Evolutionary conservation across 2,888 invertebrate genomes (phyloP).

Genomic region (Amphipyra berbera): DNA sequence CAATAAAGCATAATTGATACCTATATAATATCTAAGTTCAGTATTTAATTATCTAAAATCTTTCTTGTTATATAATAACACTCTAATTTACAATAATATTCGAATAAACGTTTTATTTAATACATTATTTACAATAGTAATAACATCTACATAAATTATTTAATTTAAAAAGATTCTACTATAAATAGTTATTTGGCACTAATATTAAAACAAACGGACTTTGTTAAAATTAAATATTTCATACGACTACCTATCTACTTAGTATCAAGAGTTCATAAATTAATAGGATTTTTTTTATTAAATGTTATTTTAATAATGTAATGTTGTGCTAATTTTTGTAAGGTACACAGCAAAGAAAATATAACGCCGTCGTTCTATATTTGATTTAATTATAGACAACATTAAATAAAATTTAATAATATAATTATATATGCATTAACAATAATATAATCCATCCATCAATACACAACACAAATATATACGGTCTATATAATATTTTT

Average conservation of each 20-base stretch:
- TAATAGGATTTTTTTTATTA: conserved; percentile 50
- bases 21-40: conserved; percentile 45
- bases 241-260: conserved; percentile 64
- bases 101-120: conserved; percentile 47
- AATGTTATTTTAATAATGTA: conserved; percentile 36
- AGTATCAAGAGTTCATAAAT: conserved; percentile 51
- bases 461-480: neutral
- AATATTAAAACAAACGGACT: conserved; percentile 57
- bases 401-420: conserved; percentile 12
- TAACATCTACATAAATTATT: conserved; percentile 53
- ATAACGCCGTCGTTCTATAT: conserved; percentile 7
- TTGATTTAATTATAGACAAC: conserved; percentile 18
- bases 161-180: conserved; percentile 58
- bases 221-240: conserved; percentile 57
- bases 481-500: too few species aligned
- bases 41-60: conserved; percentile 41
- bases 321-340: conserved; percentile 55
- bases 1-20: conserved; percentile 50
- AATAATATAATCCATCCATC: neutral
- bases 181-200: conserved; percentile 69
- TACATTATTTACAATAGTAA: conserved; percentile 54
- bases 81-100: conserved; percentile 53
- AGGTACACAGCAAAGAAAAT: conserved; percentile 37
- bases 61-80: conserved; percentile 51
- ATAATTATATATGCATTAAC: neutral